These are phyloP conservation scores for Theretra japonica DNA, from an alignment of 2,888 invertebrate genomes.

Conservation along the genomic window DNA sequence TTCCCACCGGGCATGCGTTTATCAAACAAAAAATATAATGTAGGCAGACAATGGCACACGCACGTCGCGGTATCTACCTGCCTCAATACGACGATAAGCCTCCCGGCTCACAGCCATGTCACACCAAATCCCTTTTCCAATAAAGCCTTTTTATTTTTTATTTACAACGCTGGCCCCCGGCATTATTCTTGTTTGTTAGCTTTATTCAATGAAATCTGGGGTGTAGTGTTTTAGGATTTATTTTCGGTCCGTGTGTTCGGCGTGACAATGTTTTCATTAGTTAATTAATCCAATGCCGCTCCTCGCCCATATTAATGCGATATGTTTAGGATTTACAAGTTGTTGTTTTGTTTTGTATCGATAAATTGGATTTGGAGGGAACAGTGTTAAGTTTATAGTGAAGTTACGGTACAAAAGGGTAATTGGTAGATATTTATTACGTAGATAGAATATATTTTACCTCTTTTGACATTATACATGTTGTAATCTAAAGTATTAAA, in stretches of 20 bases:
- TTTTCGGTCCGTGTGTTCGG: constrained; percentile 28
- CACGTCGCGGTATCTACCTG: constrained; percentile 43
- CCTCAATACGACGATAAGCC: constrained; percentile 66
- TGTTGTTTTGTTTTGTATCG: constrained; percentile 7
- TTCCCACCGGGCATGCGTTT: constrained; percentile 13
- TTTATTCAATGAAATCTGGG: constrained; percentile 37
- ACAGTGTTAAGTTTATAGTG: not conserved
- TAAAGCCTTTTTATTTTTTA: constrained; percentile 65
- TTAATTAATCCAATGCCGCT: constrained; percentile 28
- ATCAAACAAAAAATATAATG: constrained; percentile 28
- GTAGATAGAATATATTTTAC: too few species aligned
- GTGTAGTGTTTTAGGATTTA: constrained; percentile 33
- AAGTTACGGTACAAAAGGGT: not conserved
- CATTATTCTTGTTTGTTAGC: constrained; percentile 43
- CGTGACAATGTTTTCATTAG: constrained; percentile 28
- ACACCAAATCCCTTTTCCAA: constrained; percentile 67
- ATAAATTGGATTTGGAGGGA: not conserved
- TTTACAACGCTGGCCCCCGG: constrained; percentile 47
- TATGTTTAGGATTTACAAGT: constrained; percentile 1
- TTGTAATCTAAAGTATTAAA: too few species aligned
- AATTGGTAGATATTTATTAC: too few species aligned
- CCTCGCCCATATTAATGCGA: not conserved
- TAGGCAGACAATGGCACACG: constrained; percentile 29
- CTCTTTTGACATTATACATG: too few species aligned
- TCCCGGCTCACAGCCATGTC: constrained; percentile 60